Percentiles rank a stretch among this genome's conserved stretches.
These are phyloP conservation scores for Siniperca undulata DNA, from an alignment of 2,797 vertebrate species.

Conservation along the genomic window DNA sequence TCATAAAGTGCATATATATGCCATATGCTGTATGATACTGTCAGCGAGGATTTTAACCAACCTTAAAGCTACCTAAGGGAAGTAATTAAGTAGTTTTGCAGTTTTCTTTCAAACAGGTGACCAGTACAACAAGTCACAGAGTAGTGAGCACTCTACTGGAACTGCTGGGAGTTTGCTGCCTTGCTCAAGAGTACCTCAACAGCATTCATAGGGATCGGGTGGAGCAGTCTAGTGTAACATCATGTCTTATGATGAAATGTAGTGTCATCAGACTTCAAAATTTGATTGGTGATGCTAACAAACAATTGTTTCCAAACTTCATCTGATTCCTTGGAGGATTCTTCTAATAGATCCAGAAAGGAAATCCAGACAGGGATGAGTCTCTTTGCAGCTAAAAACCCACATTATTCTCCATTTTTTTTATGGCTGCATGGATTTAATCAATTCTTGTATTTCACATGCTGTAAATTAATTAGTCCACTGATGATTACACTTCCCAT, in stretches of 20 bases:
- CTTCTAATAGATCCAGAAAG: slow-evolving; percentile 5
- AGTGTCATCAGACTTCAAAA: neutral
- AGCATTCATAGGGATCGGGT: too few relatives aligned
- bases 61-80: neutral
- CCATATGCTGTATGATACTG: neutral
- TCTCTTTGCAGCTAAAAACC: slow-evolving; percentile 41
- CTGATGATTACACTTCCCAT: slow-evolving; percentile 51
- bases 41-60: neutral
- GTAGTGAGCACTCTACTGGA: too few relatives aligned
- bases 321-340: neutral
- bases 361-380: neutral
- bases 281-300: neutral
- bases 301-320: neutral
- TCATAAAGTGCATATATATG: too few relatives aligned
- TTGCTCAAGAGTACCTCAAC: too few relatives aligned
- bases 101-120: too few relatives aligned
- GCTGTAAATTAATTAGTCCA: slow-evolving; percentile 52
- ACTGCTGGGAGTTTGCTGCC: too few relatives aligned
- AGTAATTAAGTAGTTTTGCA: too few relatives aligned
- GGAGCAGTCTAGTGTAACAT: too few relatives aligned
- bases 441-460: slow-evolving; percentile 61
- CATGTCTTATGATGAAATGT: too few relatives aligned
- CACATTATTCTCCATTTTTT: slow-evolving; percentile 41
- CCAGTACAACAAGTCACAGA: too few relatives aligned
- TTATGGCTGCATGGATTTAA: slow-evolving; percentile 50